Conservation (phyloP, 2,797 vertebrate species). For the Notoglanidium macrostoma region DNA sequence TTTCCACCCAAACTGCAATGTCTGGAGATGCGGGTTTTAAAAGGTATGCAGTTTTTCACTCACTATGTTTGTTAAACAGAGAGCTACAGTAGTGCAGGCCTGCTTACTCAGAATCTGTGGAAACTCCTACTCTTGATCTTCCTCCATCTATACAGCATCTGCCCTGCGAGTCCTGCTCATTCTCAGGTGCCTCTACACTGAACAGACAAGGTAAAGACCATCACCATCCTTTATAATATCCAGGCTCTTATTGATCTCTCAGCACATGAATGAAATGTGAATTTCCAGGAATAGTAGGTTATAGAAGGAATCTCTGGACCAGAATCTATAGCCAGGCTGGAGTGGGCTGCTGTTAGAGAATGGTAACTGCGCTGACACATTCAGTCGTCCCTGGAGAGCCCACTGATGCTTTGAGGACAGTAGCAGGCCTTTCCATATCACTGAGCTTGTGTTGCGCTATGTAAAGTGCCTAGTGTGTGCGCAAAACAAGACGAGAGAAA, state of each 20-base stretch:
- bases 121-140: constrained; percentile 53
- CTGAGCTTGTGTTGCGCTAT: constrained; percentile 15
- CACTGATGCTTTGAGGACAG: constrained; percentile 30
- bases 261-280: neutral
- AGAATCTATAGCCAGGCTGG: neutral
- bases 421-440: constrained; percentile 39
- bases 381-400: constrained; percentile 13
- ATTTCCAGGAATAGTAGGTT: neutral
- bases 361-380: constrained; percentile 3
- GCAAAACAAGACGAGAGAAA: constrained; percentile 56
- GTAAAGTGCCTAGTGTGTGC: constrained; percentile 26
- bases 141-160: constrained; percentile 46
- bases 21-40: neutral
- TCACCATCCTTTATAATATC: neutral
- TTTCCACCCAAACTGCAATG: neutral
- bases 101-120: constrained; percentile 4
- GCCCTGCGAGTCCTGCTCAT: neutral
- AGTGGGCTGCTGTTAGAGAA: constrained; percentile 1
- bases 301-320: constrained; percentile 12
- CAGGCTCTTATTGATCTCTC: constrained; percentile 2
- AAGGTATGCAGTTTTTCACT: neutral
- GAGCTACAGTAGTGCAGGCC: neutral
- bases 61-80: neutral
- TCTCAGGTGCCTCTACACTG: constrained; percentile 14
- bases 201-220: constrained; percentile 28